Base-by-base conservation (phyloP, 35 echinoderm and acorn worm species). In the Patiria miniata region DNA sequence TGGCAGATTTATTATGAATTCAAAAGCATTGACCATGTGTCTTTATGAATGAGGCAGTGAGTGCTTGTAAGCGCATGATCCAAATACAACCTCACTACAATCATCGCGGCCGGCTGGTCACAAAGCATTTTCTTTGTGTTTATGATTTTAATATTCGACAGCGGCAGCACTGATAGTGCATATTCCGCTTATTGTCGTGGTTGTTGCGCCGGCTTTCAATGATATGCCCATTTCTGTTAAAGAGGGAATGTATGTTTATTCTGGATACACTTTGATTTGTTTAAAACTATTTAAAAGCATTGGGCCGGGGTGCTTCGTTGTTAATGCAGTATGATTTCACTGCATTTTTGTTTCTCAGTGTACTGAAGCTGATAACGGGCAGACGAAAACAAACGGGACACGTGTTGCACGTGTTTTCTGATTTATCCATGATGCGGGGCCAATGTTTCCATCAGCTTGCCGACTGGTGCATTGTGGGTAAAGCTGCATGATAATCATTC, bases 341-440 rank as follows among this genome's bases (percentile, higher is more conserved):
- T 12, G 42, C 42, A 47, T 47, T 47, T 47, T 12, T 47, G 42
- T n/a, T n/a, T n/a, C n/a, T n/a, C n/a, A n/a, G n/a, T n/a, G n/a
- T n/a, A n/a, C n/a, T n/a, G n/a, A n/a, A n/a, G n/a, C n/a, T n/a
- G n/a, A n/a, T n/a, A n/a, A 60, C 57, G 57, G 57, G 57, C 57
- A 60, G 65, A 73, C 34, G 26, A 73, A 73, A 73, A 73, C 65
- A 73, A 73, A 73, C 65, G 34, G 29, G 65, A 73, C 65, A 73
- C 65, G 65, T 73, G 65, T 73, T 73, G 65, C 65, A 0, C n/a
- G 26, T 73, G 65, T 73, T 73, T 34, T 2, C 2, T 73, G 19
- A 6, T 32, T 73, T 73, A 73, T 73, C 65, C 65, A 73, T 30
- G 29, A 26, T 73, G 65, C 26, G 30, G 65, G 65, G 65, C 65